These are phyloP conservation scores for Cariama cristata DNA, from an alignment of 2,113 vertebrate species.

Conservation along the genomic window DNA sequence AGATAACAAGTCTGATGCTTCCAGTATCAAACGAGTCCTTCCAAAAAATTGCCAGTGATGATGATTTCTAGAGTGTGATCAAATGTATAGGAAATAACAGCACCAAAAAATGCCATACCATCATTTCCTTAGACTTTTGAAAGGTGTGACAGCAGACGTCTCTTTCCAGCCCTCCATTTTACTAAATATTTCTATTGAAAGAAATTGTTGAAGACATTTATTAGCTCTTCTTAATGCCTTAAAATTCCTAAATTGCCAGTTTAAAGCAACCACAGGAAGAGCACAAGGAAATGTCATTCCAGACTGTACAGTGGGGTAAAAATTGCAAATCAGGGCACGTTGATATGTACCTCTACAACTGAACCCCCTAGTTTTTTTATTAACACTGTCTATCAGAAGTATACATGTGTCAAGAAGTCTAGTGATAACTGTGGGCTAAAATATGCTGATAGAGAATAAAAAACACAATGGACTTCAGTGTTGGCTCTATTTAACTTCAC, in stretches of 20 bases:
- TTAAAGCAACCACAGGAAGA: background rate
- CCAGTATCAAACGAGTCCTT: background rate
- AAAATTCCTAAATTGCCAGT: background rate
- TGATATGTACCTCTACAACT: background rate
- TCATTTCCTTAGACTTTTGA: background rate
- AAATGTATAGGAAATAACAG: background rate
- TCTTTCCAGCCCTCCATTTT: background rate
- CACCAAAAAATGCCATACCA: background rate
- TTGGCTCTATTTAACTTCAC: background rate
- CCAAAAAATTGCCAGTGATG: background rate
- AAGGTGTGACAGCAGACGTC: background rate
- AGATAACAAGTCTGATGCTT: background rate
- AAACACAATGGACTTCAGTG: background rate
- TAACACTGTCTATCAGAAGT: background rate
- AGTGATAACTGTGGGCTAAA: background rate
- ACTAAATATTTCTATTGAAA: background rate
- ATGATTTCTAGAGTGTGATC: background rate
- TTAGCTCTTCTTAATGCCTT: background rate
- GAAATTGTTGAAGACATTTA: background rate
- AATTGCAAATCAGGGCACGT: background rate
- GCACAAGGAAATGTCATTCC: background rate
- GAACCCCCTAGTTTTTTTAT: background rate
- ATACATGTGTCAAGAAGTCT: background rate
- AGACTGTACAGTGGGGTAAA: background rate
- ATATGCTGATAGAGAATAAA: background rate